These are phyloP conservation scores for Trogon surrucura DNA, from an alignment of 2,113 vertebrate species.

Conservation along the genomic window DNA sequence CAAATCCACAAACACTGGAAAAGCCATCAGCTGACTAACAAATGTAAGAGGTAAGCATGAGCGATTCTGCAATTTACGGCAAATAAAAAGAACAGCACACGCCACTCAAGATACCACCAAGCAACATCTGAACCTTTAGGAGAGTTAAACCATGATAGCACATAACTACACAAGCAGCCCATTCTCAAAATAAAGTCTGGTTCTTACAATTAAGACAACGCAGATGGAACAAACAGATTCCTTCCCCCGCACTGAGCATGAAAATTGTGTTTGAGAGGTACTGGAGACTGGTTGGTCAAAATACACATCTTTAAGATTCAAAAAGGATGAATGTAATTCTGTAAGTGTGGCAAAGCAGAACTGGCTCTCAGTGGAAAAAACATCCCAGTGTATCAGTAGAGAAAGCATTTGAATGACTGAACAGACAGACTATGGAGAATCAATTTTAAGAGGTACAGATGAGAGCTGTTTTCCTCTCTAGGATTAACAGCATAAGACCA, in stretches of 20 bases:
- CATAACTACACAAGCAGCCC: not conserved
- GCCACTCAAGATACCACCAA: not conserved
- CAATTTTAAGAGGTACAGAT: not conserved
- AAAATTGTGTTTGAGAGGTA: not conserved
- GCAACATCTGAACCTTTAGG: not conserved
- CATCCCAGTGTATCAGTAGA: not conserved
- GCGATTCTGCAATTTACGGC: not conserved
- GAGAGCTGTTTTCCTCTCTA: not conserved
- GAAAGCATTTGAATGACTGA: not conserved
- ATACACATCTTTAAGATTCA: rapidly evolving
- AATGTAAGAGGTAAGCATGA: not conserved
- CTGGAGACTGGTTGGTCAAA: not conserved
- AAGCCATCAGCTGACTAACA: not conserved
- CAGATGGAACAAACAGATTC: not conserved
- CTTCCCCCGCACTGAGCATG: not conserved
- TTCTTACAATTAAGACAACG: not conserved
- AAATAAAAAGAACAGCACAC: not conserved
- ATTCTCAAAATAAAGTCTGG: not conserved
- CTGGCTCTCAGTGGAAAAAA: not conserved
- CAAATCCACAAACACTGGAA: not conserved
- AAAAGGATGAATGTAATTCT: not conserved
- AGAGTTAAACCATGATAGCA: not conserved
- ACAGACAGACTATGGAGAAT: not conserved
- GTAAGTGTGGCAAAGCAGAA: not conserved
- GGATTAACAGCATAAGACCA: not conserved